phyloP scores from a whole-genome alignment of 2,113 vertebrate species.

The Apodemus sylvaticus region DNA sequence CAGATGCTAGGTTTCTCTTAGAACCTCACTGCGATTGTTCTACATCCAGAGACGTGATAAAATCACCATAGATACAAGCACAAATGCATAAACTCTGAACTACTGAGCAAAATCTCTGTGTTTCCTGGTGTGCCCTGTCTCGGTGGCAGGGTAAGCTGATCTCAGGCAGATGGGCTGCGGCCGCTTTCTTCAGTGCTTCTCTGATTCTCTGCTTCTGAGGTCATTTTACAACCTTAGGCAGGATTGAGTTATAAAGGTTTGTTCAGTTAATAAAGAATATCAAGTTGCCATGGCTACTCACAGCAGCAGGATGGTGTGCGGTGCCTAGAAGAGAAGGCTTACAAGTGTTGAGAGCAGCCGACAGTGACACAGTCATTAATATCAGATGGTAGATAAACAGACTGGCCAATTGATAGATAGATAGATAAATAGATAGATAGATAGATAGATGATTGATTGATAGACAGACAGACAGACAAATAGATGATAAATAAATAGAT shows the following conservation, averaged over 20 bases:
- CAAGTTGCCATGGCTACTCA: slow-evolving; percentile 39
- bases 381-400: not conserved
- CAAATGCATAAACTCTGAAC: slow-evolving; percentile 42
- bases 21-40: not conserved
- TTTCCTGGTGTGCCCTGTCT: slow-evolving; percentile 56
- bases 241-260: slow-evolving; percentile 67
- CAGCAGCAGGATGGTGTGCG: not conserved
- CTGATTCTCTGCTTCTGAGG: not conserved
- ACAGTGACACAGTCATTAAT: not conserved
- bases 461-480: not conserved
- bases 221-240: not conserved
- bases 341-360: not conserved
- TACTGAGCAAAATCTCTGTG: not conserved
- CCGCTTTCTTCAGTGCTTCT: slow-evolving; percentile 9
- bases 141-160: slow-evolving; percentile 45
- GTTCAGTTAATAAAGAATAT: slow-evolving; percentile 59
- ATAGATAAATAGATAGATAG: not conserved
- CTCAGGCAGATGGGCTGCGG: slow-evolving; percentile 3
- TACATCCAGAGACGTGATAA: slow-evolving; percentile 32
- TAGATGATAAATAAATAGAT: too few relatives aligned
- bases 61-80: slow-evolving; percentile 4
- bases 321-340: not conserved
- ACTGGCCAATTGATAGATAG: not conserved
- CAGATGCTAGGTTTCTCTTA: slow-evolving; percentile 23
- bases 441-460: too few relatives aligned